Evolutionary conservation across 2,888 invertebrate genomes (phyloP).

Genomic region (Heliconius cydno): DNA sequence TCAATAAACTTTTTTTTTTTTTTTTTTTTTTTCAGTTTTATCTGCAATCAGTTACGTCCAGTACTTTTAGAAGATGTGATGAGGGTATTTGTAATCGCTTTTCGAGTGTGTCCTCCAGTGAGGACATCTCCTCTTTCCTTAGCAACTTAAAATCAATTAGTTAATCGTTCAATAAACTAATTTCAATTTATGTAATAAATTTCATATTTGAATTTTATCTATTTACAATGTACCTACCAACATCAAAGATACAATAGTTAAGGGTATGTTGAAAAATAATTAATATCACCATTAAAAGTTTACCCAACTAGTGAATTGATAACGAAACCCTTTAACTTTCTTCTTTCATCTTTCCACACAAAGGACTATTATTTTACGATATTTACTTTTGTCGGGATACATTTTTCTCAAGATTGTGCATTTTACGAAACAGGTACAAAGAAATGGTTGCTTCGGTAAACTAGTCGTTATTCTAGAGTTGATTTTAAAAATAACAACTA

Average conservation of each 20-base stretch:
- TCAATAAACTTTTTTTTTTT: background rate
- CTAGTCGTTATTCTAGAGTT: background rate
- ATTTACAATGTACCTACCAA: background rate
- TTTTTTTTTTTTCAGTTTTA: too few species aligned
- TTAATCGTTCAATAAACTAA: background rate
- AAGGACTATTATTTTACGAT: constrained; percentile 21
- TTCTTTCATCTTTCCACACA: constrained; percentile 28
- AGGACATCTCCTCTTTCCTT: too few species aligned
- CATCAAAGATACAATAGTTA: constrained; percentile 15
- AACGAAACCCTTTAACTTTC: constrained; percentile 26
- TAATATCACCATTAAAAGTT: constrained; percentile 30
- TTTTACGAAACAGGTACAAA: too few species aligned
- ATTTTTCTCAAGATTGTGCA: background rate
- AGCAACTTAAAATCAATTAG: too few species aligned
- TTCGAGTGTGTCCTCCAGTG: too few species aligned
- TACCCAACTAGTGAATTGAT: constrained; percentile 2
- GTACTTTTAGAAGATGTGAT: too few species aligned
- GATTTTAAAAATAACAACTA: background rate
- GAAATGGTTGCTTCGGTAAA: background rate
- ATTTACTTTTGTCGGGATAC: background rate
- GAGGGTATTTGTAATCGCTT: too few species aligned
- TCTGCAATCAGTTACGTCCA: too few species aligned
- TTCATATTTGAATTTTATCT: constrained; percentile 5
- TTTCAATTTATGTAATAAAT: background rate
- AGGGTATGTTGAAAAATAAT: background rate